Base-by-base conservation (phyloP, 2,888 invertebrate genomes). In the Morpho helenor region DNA sequence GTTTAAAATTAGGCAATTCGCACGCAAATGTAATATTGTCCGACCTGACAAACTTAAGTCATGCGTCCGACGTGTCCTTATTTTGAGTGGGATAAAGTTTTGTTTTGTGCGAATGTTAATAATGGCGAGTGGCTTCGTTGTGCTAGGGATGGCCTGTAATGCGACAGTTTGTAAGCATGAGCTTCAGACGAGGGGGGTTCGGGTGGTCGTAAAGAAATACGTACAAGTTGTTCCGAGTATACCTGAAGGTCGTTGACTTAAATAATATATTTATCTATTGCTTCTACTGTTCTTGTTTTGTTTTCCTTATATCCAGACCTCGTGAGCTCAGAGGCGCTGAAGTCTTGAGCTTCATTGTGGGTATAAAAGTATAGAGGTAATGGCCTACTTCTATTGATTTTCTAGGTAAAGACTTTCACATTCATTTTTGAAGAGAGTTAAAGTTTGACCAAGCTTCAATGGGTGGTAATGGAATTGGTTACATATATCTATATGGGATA, bases 141-240 rank as follows among this genome's bases (percentile, higher is more conserved):
- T 77, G 80, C 77, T 72, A 77, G 79, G 80, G 82, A 83, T 79
- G 83, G 78, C 77, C 77, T 77, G 83, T 89, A 89, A 89, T 89
- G 84, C 85, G 89, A 87, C 87, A 87, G 87, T 89, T 89, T 87
- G 89, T 89, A 89, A 88, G 89, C 89, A 89, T 89, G 88, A 89
- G 87, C 84, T 83, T 80, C 76, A 79, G 80, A 77, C 76, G 74
- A 70, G 68, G 64, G 66, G 62, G 66, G 71, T 73, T 73, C 69
- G 68, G 72, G 77, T 75, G 76, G 78, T 79, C 78, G 79, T 81
- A 80, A 84, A 84, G 84, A 85, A 84, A 82, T 82, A 83, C 80
- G 80, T 81, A 85, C 84, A 84, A 84, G 82, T 84, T 78, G 77
- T 69, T 70, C 68, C 69, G 69, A 70, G 65, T 77, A 49, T 49